Percentiles rank a stretch among this genome's conserved stretches.
Conservation (phyloP, 2,113 vertebrate species). For the Micronisus gabar region DNA sequence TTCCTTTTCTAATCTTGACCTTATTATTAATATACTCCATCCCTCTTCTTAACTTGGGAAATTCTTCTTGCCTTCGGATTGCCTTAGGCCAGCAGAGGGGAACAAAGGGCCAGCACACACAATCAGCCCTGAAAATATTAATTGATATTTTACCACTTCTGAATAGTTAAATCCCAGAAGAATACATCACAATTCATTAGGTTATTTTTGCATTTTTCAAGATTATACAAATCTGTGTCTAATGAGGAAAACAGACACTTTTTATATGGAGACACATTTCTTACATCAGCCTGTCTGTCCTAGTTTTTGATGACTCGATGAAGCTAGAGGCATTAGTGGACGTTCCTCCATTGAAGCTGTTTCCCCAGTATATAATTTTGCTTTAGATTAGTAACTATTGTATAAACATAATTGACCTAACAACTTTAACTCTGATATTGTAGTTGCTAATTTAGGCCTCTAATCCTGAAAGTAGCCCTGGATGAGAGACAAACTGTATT, state of each 20-base stretch:
- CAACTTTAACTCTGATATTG: background rate
- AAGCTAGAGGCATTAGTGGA: background rate
- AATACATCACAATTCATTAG: background rate
- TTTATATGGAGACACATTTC: background rate
- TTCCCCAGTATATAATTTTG: background rate
- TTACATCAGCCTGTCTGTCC: background rate
- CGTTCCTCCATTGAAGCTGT: background rate
- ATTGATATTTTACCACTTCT: constrained; percentile 32
- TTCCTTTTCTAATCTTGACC: constrained; percentile 20
- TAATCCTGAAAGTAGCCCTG: background rate
- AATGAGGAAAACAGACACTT: background rate
- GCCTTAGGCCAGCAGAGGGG: constrained; percentile 5
- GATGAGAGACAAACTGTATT: background rate
- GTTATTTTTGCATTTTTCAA: constrained; percentile 34
- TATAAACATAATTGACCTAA: background rate
- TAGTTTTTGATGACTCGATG: background rate
- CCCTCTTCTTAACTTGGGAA: constrained; percentile 14
- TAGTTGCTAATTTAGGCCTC: background rate
- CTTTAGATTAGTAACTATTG: background rate
- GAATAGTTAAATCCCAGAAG: constrained; percentile 11
- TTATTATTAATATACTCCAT: constrained; percentile 48
- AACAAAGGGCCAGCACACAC: background rate
- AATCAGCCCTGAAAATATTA: constrained; percentile 36
- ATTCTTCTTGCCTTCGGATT: constrained; percentile 36
- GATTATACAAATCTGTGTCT: background rate